Evolutionary conservation across 2,113 vertebrate genomes (phyloP).

Genomic region (Miniopterus natalensis): DNA sequence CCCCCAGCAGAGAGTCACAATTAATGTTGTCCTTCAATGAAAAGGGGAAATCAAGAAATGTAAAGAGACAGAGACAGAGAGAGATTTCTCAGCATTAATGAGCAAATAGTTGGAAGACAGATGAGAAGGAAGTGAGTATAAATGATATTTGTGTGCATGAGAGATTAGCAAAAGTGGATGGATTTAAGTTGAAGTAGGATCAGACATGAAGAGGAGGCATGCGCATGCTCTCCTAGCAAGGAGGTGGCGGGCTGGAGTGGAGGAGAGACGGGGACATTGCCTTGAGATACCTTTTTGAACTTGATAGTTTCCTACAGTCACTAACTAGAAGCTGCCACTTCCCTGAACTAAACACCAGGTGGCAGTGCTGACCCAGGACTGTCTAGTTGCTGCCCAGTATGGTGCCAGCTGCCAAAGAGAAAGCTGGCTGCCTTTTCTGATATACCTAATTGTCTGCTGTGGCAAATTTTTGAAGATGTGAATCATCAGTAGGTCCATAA

Average conservation of each 20-base stretch:
- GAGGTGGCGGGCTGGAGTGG: too few species aligned
- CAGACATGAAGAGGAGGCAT: not conserved
- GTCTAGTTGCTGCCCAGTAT: rapidly evolving
- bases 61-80: not conserved
- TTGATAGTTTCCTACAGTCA: not conserved
- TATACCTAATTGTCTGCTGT: not conserved
- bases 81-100: not conserved
- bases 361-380: conserved; percentile 5
- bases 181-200: not conserved
- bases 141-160: not conserved
- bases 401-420: not conserved
- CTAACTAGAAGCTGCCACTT: not conserved
- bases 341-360: conserved; percentile 35
- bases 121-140: conserved; percentile 1
- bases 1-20: not conserved
- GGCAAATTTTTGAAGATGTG: not conserved
- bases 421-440: not conserved
- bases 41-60: not conserved
- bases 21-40: not conserved
- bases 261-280: not conserved
- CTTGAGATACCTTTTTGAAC: not conserved
- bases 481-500: not conserved
- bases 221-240: not conserved
- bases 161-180: not conserved
- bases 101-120: not conserved